phyloP scores from a whole-genome alignment of 2,797 vertebrate genomes.

The Xyrichtys novacula region DNA sequence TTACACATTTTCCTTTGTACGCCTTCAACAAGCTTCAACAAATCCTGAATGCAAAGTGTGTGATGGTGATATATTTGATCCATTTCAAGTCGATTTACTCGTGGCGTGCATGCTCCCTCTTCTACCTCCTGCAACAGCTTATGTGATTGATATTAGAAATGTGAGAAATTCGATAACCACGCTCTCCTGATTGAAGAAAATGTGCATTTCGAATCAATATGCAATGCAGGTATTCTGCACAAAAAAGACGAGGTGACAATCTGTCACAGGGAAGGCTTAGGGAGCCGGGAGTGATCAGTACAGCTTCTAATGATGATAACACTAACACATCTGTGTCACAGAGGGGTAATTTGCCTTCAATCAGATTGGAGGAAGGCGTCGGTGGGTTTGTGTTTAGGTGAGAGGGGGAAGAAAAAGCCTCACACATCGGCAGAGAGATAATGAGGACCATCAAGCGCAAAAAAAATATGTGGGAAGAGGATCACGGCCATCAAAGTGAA shows the following conservation, averaged over 20 bases:
- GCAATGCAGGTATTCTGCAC: conserved; percentile 15
- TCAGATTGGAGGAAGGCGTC: conserved; percentile 32
- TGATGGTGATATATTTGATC: conserved; percentile 17
- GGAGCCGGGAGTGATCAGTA: conserved; percentile 40
- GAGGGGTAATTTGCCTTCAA: conserved; percentile 52
- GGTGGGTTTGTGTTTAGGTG: conserved; percentile 40
- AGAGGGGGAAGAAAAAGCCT: conserved; percentile 49
- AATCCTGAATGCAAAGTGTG: background rate
- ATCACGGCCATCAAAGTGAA: conserved; percentile 41
- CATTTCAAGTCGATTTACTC: conserved; percentile 10
- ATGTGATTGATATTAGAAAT: conserved; percentile 8
- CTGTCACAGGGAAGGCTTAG: conserved; percentile 13
- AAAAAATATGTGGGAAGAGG: conserved; percentile 38
- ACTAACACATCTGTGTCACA: conserved; percentile 33
- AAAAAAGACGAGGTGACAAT: conserved; percentile 35
- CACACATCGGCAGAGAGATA: conserved; percentile 52
- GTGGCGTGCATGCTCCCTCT: conserved; percentile 11
- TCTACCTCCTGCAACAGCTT: conserved; percentile 8
- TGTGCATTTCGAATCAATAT: conserved; percentile 23
- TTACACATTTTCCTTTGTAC: conserved; percentile 30
- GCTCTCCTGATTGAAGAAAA: conserved; percentile 10
- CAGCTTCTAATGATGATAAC: conserved; percentile 55
- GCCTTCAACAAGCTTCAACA: conserved; percentile 33
- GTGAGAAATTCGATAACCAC: conserved; percentile 26
- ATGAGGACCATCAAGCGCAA: conserved; percentile 57